Conservation (phyloP, 2,113 vertebrate species). For the Trogon surrucura region DNA sequence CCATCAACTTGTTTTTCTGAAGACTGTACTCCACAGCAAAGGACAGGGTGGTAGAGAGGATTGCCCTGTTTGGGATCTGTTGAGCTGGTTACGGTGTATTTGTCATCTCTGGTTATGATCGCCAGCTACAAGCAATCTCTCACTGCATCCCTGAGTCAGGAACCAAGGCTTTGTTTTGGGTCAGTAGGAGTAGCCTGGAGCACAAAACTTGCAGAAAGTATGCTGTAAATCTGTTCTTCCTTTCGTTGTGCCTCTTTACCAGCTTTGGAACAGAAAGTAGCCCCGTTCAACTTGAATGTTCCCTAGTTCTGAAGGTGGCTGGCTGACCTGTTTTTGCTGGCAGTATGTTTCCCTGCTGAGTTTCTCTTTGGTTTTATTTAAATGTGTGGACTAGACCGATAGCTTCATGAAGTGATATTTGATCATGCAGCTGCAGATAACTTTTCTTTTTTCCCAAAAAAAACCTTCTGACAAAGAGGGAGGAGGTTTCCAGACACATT, state of each 20-base stretch:
- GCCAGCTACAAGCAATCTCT: neutral
- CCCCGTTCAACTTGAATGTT: neutral
- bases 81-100: neutral
- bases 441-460: neutral
- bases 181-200: neutral
- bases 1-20: neutral
- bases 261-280: neutral
- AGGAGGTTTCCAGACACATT: neutral
- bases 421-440: neutral
- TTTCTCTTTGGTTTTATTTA: conserved; percentile 2
- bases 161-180: neutral
- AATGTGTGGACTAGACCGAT: neutral
- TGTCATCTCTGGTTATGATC: neutral
- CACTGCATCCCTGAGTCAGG: neutral
- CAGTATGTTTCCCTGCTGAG: neutral
- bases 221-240: neutral
- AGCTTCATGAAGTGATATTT: neutral
- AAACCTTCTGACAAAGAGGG: neutral
- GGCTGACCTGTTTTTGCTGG: neutral
- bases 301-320: neutral
- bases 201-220: neutral
- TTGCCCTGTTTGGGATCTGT: neutral
- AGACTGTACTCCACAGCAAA: neutral
- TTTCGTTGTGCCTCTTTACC: neutral
- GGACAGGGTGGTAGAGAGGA: neutral